Evolutionary conservation across 2,797 vertebrate species (phyloP).

Genomic region (Gobionotothen gibberifrons): DNA sequence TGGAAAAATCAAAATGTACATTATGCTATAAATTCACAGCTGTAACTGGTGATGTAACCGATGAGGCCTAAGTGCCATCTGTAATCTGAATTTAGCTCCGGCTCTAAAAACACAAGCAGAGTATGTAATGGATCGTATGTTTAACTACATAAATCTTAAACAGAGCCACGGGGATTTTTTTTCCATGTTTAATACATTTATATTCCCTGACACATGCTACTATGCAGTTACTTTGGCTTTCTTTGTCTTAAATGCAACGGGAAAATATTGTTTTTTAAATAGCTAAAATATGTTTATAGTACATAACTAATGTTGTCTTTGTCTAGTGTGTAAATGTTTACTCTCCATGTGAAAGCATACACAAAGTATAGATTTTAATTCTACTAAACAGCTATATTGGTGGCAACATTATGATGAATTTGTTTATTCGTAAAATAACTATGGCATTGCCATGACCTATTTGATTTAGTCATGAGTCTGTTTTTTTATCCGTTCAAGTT

Average conservation of each 20-base stretch:
- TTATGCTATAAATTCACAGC: not conserved
- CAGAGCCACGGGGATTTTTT: conserved; percentile 6
- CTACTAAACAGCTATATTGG: not conserved
- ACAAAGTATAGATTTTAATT: not conserved
- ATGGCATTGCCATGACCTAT: not conserved
- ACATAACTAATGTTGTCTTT: too few species aligned
- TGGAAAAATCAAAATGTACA: not conserved
- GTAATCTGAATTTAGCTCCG: conserved; percentile 54
- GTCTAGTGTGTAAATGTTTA: not conserved
- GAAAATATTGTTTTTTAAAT: not conserved
- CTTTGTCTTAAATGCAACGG: not conserved
- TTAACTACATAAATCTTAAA: conserved; percentile 46
- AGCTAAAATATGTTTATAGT: too few species aligned
- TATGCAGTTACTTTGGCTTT: conserved; percentile 10
- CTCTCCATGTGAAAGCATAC: not conserved
- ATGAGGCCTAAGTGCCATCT: conserved; percentile 45
- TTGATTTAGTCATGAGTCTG: not conserved
- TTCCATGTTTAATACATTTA: conserved; percentile 45
- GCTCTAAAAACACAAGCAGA: conserved; percentile 40
- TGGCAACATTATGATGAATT: not conserved
- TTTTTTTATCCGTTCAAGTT: not conserved
- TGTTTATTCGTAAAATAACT: not conserved
- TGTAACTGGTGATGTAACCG: conserved; percentile 38
- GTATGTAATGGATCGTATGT: conserved; percentile 45
- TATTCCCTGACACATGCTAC: conserved; percentile 9